Percentiles rank a stretch among this genome's conserved stretches.
Conservation (phyloP, 2,888 invertebrate genomes). For the Caenorhabditis virilis region DNA sequence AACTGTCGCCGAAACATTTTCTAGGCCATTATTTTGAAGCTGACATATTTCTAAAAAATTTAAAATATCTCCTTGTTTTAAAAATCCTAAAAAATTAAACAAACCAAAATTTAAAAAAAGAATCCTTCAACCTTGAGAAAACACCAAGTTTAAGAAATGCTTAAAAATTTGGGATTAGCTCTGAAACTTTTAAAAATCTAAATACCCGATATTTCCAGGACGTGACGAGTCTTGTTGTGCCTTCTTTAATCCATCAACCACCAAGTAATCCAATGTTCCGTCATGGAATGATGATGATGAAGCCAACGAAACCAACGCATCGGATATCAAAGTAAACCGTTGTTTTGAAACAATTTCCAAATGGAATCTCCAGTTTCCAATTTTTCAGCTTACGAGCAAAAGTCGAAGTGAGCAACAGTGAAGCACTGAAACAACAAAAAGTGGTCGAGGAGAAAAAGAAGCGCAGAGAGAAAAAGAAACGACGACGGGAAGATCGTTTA, state of each 20-base stretch:
- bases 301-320: constrained; percentile 28
- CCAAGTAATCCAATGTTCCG: constrained; percentile 32
- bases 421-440: constrained; percentile 1
- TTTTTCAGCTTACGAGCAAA: constrained; percentile 33
- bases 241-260: constrained; percentile 39
- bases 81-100: not conserved
- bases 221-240: constrained; percentile 22
- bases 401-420: constrained; percentile 14
- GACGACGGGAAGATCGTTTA: constrained; percentile 16
- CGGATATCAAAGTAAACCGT: constrained; percentile 34
- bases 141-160: not conserved
- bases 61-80: not conserved
- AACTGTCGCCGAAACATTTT: too few species aligned
- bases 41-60: too few species aligned
- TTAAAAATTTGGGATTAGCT: too few species aligned
- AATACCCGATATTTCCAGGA: too few species aligned
- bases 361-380: not conserved
- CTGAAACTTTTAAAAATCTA: too few species aligned
- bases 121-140: not conserved
- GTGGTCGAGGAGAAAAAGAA: constrained; percentile 2
- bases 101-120: not conserved
- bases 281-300: constrained; percentile 3
- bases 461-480: constrained; percentile 3
- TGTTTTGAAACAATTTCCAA: not conserved
- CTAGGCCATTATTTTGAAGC: too few species aligned